A percentile compares a stretch with the other conserved stretches of the same genome.
These are phyloP conservation scores for Pogonus chalceus DNA, from an alignment of 1,140 invertebrate species.

Conservation along the genomic window DNA sequence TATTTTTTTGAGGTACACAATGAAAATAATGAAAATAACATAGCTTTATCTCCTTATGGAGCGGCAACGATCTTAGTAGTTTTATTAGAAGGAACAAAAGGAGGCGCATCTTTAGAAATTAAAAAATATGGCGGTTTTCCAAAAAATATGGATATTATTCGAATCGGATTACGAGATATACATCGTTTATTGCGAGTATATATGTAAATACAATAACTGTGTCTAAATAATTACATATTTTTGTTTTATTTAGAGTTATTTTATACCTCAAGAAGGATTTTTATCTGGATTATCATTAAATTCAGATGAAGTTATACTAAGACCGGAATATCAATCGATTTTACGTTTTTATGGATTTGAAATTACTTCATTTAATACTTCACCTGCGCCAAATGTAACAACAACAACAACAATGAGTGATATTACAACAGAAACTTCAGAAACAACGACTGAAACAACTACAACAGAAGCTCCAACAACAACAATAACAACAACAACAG, in stretches of 20 bases:
- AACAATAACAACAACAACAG: conserved; percentile 9
- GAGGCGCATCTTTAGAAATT: conserved; percentile 57
- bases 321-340: conserved; percentile 54
- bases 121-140: conserved; percentile 54
- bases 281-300: conserved; percentile 66
- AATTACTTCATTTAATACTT: conserved; percentile 36
- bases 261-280: conserved; percentile 67
- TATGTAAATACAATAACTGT: background rate
- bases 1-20: conserved; percentile 30
- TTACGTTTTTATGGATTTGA: conserved; percentile 71
- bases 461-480: conserved; percentile 15
- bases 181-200: conserved; percentile 62
- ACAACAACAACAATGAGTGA: conserved; percentile 25
- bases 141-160: conserved; percentile 53
- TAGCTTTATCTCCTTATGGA: conserved; percentile 74
- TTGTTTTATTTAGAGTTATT: conserved; percentile 58
- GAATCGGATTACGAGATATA: conserved; percentile 69
- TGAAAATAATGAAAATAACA: conserved; percentile 56
- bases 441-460: conserved; percentile 17
- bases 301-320: conserved; percentile 60
- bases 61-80: conserved; percentile 64
- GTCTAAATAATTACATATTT: background rate
- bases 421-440: conserved; percentile 17
- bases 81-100: conserved; percentile 63
- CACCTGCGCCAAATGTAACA: conserved; percentile 24